Evolutionary conservation across 2,113 vertebrate genomes (phyloP).

Genomic region (Grantiella picta): DNA sequence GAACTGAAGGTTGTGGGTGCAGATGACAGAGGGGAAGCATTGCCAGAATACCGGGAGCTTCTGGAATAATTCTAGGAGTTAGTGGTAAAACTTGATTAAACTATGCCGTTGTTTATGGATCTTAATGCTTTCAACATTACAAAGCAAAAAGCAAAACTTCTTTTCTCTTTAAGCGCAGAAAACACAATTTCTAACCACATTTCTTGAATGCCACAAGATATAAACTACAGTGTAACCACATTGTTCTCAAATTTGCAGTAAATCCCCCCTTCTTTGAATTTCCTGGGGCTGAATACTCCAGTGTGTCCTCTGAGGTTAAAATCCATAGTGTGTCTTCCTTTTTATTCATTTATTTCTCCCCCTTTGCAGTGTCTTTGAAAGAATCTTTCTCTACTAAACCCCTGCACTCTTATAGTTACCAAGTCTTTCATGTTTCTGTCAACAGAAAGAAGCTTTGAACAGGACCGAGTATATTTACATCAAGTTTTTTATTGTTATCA

Average conservation of each 20-base stretch:
- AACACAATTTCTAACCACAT: slow-evolving; percentile 8
- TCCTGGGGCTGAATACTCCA: neutral
- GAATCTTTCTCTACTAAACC: neutral
- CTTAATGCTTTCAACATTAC: slow-evolving; percentile 36
- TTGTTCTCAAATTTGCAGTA: slow-evolving; percentile 16
- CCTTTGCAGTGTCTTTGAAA: neutral
- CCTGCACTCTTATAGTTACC: neutral
- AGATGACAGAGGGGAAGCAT: neutral
- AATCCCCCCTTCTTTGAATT: neutral
- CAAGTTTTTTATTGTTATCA: neutral
- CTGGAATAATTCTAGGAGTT: neutral
- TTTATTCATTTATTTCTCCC: neutral
- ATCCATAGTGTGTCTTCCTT: neutral
- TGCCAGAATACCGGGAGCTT: neutral
- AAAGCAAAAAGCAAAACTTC: neutral
- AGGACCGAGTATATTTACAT: neutral
- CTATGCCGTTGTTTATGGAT: neutral
- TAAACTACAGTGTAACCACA: neutral
- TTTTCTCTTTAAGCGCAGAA: neutral
- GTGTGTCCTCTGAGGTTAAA: neutral
- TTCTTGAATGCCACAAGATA: neutral
- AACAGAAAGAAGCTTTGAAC: neutral
- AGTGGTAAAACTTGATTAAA: slow-evolving; percentile 53
- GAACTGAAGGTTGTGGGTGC: neutral
- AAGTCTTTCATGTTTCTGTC: neutral